Percentiles rank a stretch among this genome's conserved stretches.
phyloP scores from a whole-genome alignment of 1,140 invertebrate species.

The Cryptotermes secundus region DNA sequence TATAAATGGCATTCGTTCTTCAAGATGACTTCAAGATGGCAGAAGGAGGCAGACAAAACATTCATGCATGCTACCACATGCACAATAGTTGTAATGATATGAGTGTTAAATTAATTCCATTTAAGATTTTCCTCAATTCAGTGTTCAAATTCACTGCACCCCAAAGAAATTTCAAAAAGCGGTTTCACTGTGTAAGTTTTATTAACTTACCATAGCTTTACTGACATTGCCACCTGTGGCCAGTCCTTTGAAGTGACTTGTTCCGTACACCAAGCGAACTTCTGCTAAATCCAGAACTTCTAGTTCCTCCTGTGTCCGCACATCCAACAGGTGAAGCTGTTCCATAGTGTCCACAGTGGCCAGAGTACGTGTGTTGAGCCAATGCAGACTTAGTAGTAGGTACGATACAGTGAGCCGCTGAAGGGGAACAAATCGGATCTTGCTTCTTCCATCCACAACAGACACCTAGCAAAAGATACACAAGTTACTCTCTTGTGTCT shows the following conservation, averaged over 20 bases:
- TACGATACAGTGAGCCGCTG: conserved; percentile 43
- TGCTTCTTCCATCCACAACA: conserved; percentile 33
- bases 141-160: too few species aligned
- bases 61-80: too few species aligned
- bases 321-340: conserved; percentile 84
- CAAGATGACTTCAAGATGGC: too few species aligned
- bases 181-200: too few species aligned
- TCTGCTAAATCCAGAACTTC: conserved; percentile 79
- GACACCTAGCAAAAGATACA: conserved; percentile 37
- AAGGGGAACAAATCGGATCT: conserved; percentile 40
- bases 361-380: conserved; percentile 85
- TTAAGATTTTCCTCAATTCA: too few species aligned
- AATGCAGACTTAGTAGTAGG: conserved; percentile 58
- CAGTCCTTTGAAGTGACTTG: conserved; percentile 87
- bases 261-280: conserved; percentile 86
- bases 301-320: conserved; percentile 81
- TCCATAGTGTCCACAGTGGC: conserved; percentile 84
- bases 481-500: neutral
- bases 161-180: too few species aligned
- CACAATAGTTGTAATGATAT: too few species aligned
- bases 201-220: conserved; percentile 61
- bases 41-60: too few species aligned
- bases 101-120: too few species aligned
- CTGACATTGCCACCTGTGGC: conserved; percentile 78
- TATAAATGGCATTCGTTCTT: too few species aligned